Evolutionary conservation across 2,888 invertebrate genomes (phyloP), one percentile per base, ranked within the genome.

Genomic region (Keiferia lycopersicella): DNA sequence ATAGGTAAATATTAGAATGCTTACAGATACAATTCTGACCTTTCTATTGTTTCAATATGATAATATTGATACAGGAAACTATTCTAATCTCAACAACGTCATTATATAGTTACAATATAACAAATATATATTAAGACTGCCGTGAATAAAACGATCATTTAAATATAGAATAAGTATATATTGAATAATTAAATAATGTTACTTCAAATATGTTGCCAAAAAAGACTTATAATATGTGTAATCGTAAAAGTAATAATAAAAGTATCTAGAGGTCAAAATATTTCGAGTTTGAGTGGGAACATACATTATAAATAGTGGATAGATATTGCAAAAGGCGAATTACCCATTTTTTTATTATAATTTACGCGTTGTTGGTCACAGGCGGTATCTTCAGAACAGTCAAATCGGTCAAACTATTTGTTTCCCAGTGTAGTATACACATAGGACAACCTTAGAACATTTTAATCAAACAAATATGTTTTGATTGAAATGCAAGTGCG

Each of bases 101-200:
- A 34, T 34, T 34, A 34, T 34, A 34, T 34, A 34, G 8, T n/a
- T 16, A 56, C 8, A 56, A 10, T 22, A 53, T 14, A 14, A 6
- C n/a, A 16, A 10, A 18, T 8, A 20, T 22, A 2, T 22, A 7
- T 12, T 30, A 45, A 3, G 34, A 45, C 53, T 8, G 41, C n/a
- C 30, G 16, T 16, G 58, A 91, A 90, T 88, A 77, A 90, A 91
- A 91, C 84, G 76, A 75, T 73, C 65, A 84, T 84, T 87, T 91
- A 90, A 83, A 83, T 89, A 87, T 90, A 90, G 90, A 87, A 91
- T 91, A 91, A 91, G 91, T 91, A 91, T 91, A 91, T 91, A 91
- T 90, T 91, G 89, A 91, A 91, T 91, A 91, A 87, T 91, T 90
- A 91, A 91, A 91, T 91, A 91, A 91, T 88, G 86, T 91, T 90